Percentiles rank a stretch among this genome's conserved stretches.
Conservation (phyloP, 2,888 invertebrate genomes). For the Pyrochroa serraticornis region DNA sequence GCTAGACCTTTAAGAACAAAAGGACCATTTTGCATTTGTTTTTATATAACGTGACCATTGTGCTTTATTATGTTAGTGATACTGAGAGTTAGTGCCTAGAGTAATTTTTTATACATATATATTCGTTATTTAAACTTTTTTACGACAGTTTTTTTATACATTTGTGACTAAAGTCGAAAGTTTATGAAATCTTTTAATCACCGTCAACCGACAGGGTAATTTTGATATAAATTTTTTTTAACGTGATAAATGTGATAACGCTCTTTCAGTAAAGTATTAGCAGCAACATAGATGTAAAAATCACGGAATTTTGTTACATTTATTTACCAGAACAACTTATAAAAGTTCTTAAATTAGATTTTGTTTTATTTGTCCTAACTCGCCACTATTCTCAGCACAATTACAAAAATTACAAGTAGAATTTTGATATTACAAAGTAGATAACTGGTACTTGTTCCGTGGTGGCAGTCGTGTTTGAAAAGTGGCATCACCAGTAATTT, state of each 20-base stretch:
- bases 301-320: neutral
- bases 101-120: constrained; percentile 3
- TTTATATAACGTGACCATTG: constrained; percentile 20
- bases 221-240: constrained; percentile 2
- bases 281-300: neutral
- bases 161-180: neutral
- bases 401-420: too few species aligned
- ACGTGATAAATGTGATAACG: constrained; percentile 16
- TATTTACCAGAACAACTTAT: too few species aligned
- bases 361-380: too few species aligned
- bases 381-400: too few species aligned
- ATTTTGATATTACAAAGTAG: too few species aligned
- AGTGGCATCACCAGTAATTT: too few species aligned
- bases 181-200: neutral
- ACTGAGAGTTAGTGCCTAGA: constrained; percentile 16
- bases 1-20: constrained; percentile 50
- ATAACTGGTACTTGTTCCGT: too few species aligned
- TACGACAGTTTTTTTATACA: constrained; percentile 1
- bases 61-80: constrained; percentile 32
- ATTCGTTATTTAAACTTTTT: constrained; percentile 3
- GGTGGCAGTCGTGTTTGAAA: too few species aligned
- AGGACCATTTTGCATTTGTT: constrained; percentile 5
- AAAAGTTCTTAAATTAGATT: too few species aligned
- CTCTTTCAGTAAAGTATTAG: too few species aligned
- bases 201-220: constrained; percentile 12